phyloP scores from a whole-genome alignment of 2,888 invertebrate species.

The Spisula solida region DNA sequence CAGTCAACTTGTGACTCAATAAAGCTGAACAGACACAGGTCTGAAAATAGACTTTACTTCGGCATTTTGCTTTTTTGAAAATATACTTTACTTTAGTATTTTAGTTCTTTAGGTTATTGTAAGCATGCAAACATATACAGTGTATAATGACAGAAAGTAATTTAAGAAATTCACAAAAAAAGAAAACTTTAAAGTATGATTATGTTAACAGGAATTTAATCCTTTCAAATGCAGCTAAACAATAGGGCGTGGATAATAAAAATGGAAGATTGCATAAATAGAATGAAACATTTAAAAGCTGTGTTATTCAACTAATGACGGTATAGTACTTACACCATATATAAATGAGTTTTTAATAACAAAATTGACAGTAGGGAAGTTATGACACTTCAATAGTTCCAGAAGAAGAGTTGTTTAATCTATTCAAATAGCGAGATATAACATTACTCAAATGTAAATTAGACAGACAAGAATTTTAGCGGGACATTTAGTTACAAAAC shows the following conservation, averaged over 20 bases:
- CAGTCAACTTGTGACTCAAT: too few relatives aligned
- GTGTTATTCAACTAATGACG: not conserved
- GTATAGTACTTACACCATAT: not conserved
- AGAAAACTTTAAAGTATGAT: not conserved
- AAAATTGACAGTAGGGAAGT: not conserved
- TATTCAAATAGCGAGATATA: not conserved
- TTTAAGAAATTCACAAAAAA: not conserved
- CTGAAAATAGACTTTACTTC: too few relatives aligned
- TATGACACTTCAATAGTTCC: slow-evolving; percentile 8
- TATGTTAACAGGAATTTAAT: not conserved
- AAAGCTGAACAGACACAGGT: too few relatives aligned
- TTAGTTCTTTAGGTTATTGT: too few relatives aligned
- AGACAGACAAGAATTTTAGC: not conserved
- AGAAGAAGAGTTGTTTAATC: slow-evolving; percentile 7
- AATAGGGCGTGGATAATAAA: not conserved
- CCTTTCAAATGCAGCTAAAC: not conserved
- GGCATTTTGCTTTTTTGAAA: too few relatives aligned
- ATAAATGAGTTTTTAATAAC: slow-evolving; percentile 16
- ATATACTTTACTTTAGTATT: too few relatives aligned
- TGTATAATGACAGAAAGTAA: slow-evolving; percentile 4
- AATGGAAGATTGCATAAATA: not conserved
- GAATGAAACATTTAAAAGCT: slow-evolving; percentile 7
- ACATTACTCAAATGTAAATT: not conserved
- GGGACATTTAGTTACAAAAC: not conserved
- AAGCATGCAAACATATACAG: too few relatives aligned